A percentile compares a stretch with the other conserved stretches of the same genome.
Conservation (phyloP, 1,140 invertebrate species). For the Idris sp. region DNA sequence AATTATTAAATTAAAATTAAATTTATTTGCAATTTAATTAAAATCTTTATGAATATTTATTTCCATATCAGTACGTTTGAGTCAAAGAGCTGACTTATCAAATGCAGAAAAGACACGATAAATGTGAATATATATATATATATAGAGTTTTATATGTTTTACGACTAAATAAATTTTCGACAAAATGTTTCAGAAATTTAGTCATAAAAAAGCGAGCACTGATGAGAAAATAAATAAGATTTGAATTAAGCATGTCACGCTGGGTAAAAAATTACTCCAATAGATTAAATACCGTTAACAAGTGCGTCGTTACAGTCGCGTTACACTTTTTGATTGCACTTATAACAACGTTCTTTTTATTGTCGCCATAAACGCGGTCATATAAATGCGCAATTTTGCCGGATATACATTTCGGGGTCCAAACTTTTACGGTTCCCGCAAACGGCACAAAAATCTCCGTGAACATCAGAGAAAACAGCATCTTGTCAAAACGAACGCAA, state of each 20-base stretch:
- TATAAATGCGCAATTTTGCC: constrained; percentile 32
- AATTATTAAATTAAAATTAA: too few species aligned
- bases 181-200: constrained; percentile 34
- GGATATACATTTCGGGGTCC: too few species aligned
- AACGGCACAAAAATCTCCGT: constrained; percentile 1
- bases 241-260: constrained; percentile 25
- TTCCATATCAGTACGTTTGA: constrained; percentile 18
- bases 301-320: constrained; percentile 36
- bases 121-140: constrained; percentile 24
- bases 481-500: too few species aligned
- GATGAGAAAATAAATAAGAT: constrained; percentile 48
- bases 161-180: constrained; percentile 39
- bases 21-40: background rate
- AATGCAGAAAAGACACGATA: constrained; percentile 24
- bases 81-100: constrained; percentile 31
- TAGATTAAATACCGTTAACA: constrained; percentile 54
- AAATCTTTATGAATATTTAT: constrained; percentile 5
- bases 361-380: constrained; percentile 30
- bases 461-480: too few species aligned
- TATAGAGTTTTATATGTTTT: constrained; percentile 38
- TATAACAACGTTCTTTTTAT: constrained; percentile 39
- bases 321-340: constrained; percentile 45
- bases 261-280: constrained; percentile 38
- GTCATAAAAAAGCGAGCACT: constrained; percentile 38
- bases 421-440: too few species aligned